Percentiles rank a stretch among this genome's conserved stretches.
Evolutionary conservation across 1,140 invertebrate genomes (phyloP).

Genomic region (Chironomus tepperi): DNA sequence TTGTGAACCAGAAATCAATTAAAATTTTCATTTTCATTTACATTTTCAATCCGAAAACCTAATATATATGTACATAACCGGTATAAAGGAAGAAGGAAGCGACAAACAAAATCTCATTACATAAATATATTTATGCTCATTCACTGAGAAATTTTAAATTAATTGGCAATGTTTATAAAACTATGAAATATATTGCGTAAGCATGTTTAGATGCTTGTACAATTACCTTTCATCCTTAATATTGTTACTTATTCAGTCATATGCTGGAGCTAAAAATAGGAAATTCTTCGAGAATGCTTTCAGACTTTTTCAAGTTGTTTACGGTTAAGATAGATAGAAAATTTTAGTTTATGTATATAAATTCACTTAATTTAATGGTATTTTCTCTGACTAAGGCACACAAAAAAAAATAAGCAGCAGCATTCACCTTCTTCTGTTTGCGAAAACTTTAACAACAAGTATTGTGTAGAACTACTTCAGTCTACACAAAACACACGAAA

Average conservation of each 20-base stretch:
- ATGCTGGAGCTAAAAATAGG: background rate
- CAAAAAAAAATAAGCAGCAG: background rate
- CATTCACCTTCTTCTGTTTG: too few species aligned
- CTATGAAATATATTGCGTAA: background rate
- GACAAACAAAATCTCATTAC: background rate
- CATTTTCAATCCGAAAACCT: too few species aligned
- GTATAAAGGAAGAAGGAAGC: too few species aligned
- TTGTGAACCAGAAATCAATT: slow-evolving; percentile 8
- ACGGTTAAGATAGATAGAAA: background rate
- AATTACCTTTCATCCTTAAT: too few species aligned
- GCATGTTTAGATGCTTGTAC: background rate
- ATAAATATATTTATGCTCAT: slow-evolving; percentile 4
- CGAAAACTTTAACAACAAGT: background rate
- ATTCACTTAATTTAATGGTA: slow-evolving; percentile 23
- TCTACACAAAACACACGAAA: slow-evolving; percentile 3
- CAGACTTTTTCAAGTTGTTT: slow-evolving; percentile 8
- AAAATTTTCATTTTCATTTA: background rate
- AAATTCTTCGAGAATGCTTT: background rate
- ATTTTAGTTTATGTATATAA: background rate
- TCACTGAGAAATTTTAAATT: slow-evolving; percentile 1
- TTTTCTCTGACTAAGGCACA: background rate
- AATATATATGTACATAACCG: too few species aligned
- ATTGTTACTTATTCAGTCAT: background rate
- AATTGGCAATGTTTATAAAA: slow-evolving; percentile 2
- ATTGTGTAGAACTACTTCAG: background rate